Base-by-base conservation (phyloP, 2,797 vertebrate genomes). In the Amniataba percoides region DNA sequence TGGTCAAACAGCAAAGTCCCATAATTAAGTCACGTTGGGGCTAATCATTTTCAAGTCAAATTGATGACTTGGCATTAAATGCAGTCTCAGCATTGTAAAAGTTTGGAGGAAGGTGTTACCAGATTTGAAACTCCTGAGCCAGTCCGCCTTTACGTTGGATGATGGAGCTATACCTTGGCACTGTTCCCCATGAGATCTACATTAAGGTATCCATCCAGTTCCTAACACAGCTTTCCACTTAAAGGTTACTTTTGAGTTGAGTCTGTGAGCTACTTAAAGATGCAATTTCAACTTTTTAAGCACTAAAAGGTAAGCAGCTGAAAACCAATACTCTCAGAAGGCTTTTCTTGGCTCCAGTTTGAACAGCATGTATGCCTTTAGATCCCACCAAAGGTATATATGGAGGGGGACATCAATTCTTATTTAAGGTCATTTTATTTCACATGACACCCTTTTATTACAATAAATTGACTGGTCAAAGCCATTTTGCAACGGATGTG, bases 341-440 rank as follows among this genome's bases (percentile, higher is more conserved):
- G 85, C 82, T 83, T 86, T 55, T 51, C 70, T 74, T 85, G 86
- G 90, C 86, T 88, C 61, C 58, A n/a, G 55, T 23, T 40, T 52
- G 66, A 81, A 76, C 61, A 36, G 80, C 18, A n/a, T 53, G 74
- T 55, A 63, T n/a, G 58, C 63, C 80, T 82, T 79, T 53, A 73
- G 65, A 78, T 83, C n/a, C n/a, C 51, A 87, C 84, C 82, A 85
- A 80, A 75, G 77, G 77, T 75, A 80, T 68, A 65, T 39, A 80
- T 39, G 59, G 75, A 90, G 76, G 82, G 75, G 87, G 68, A 92
- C 84, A 93, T 94, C 92, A 91, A 87, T 90, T 94, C 90, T 92
- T 87, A 90, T 93, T 93, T 91, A 85, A 89, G 82, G 80, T 71
- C 77, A 82, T 87, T 92, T 91, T 87, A 93, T 88, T 92, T 86